These are phyloP conservation scores for Eulithis prunata DNA, from an alignment of 2,888 invertebrate genomes.

Conservation along the genomic window DNA sequence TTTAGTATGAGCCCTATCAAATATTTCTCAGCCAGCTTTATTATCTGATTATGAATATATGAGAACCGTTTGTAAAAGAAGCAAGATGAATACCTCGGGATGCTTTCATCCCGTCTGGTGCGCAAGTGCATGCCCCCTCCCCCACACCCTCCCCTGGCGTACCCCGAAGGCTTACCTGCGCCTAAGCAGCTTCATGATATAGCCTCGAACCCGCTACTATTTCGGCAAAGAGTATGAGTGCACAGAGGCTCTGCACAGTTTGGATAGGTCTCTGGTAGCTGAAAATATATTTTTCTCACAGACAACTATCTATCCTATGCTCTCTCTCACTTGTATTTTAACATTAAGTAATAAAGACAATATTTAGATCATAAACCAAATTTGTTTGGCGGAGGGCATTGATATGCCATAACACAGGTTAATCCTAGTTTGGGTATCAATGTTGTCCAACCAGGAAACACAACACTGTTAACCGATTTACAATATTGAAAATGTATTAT, in stretches of 20 bases:
- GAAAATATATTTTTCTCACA: too few species aligned
- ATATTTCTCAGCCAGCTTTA: background rate
- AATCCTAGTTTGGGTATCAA: too few species aligned
- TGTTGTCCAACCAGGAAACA: too few species aligned
- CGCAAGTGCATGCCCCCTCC: conserved; percentile 64
- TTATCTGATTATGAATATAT: conserved; percentile 15
- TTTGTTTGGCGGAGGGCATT: too few species aligned
- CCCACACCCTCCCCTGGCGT: conserved; percentile 40
- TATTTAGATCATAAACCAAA: too few species aligned
- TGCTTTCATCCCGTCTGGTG: conserved; percentile 44
- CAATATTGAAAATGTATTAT: too few species aligned
- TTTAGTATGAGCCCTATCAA: background rate
- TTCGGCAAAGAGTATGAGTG: conserved; percentile 51
- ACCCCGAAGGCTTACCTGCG: conserved; percentile 73
- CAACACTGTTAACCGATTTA: too few species aligned
- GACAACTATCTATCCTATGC: too few species aligned
- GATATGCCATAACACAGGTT: too few species aligned
- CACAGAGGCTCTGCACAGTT: conserved; percentile 21
- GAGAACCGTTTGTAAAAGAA: conserved; percentile 25
- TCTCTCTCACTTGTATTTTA: too few species aligned
- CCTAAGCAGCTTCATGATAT: conserved; percentile 47
- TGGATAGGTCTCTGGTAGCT: background rate
- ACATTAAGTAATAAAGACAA: too few species aligned
- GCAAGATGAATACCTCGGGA: conserved; percentile 21
- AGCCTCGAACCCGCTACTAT: conserved; percentile 72